A percentile compares a stretch with the other conserved stretches of the same genome.
Evolutionary conservation across 2,113 vertebrate species (phyloP).

Genomic region (Catharus minimus): DNA sequence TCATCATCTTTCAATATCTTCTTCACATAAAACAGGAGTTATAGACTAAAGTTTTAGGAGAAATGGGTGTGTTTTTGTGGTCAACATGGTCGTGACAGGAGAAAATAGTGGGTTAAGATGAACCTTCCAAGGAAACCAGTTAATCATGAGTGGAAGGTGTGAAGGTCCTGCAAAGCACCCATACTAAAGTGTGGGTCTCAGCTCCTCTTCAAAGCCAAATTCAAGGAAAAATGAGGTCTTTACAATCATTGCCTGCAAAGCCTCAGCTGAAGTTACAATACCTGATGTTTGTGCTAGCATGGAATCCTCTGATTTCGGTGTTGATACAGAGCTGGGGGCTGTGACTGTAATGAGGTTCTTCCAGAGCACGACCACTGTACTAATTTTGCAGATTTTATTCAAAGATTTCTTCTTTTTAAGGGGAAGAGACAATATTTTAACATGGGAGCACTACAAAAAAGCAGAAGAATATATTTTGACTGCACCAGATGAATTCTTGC

Average conservation of each 20-base stretch:
- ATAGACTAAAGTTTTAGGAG: not conserved
- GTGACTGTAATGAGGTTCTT: not conserved
- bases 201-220: not conserved
- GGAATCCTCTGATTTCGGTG: not conserved
- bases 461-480: not conserved
- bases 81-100: not conserved
- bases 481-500: not conserved
- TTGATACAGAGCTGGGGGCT: not conserved
- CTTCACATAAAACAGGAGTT: not conserved
- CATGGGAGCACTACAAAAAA: not conserved
- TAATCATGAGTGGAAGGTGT: not conserved
- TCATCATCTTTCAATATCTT: not conserved
- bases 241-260: not conserved
- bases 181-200: accelerated
- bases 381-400: not conserved
- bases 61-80: not conserved
- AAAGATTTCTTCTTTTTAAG: not conserved
- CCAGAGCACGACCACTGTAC: not conserved
- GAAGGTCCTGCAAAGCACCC: not conserved
- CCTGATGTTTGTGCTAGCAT: not conserved
- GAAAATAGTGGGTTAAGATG: accelerated
- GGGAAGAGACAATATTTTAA: not conserved
- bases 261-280: not conserved
- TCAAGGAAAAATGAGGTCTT: not conserved
- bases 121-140: not conserved